phyloP scores from a whole-genome alignment of 2,888 invertebrate species.

The Pasiphila rectangulata region DNA sequence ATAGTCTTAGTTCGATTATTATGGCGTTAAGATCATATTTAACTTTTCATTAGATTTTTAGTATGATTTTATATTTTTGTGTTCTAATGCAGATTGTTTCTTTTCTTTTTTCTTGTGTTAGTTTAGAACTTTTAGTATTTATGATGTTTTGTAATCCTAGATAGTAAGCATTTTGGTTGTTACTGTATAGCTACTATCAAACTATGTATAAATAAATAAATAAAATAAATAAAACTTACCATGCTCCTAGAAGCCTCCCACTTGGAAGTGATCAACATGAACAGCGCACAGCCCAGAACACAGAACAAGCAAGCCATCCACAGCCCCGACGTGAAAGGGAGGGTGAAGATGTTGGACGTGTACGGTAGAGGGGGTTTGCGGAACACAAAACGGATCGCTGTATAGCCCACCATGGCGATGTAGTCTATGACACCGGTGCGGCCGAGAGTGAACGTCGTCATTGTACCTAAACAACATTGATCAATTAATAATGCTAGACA shows the following conservation, averaged over 20 bases:
- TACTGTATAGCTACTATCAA: too few relatives aligned
- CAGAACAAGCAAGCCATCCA: conserved; percentile 82
- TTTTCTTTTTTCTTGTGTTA: too few relatives aligned
- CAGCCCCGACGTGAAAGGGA: conserved; percentile 83
- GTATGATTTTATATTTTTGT: too few relatives aligned
- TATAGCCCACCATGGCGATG: conserved; percentile 77
- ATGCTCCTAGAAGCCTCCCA: conserved; percentile 69
- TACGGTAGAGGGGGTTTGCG: conserved; percentile 84
- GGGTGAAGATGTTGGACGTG: conserved; percentile 83
- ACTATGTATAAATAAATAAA: too few relatives aligned
- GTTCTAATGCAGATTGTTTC: too few relatives aligned
- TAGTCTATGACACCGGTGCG: conserved; percentile 73
- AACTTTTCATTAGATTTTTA: too few relatives aligned
- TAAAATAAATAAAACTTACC: conserved; percentile 44
- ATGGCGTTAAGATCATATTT: too few relatives aligned
- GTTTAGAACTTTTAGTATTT: too few relatives aligned
- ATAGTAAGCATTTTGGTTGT: too few relatives aligned
- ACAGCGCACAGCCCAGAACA: conserved; percentile 64
- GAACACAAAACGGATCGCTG: conserved; percentile 82
- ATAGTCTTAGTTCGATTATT: too few relatives aligned
- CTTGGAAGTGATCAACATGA: conserved; percentile 71
- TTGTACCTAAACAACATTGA: conserved; percentile 53
- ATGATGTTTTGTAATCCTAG: too few relatives aligned
- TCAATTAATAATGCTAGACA: too few relatives aligned
- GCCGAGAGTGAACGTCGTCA: conserved; percentile 67